Evolutionary conservation across 2,888 invertebrate genomes (phyloP).

Genomic region (Drosophila mettleri): DNA sequence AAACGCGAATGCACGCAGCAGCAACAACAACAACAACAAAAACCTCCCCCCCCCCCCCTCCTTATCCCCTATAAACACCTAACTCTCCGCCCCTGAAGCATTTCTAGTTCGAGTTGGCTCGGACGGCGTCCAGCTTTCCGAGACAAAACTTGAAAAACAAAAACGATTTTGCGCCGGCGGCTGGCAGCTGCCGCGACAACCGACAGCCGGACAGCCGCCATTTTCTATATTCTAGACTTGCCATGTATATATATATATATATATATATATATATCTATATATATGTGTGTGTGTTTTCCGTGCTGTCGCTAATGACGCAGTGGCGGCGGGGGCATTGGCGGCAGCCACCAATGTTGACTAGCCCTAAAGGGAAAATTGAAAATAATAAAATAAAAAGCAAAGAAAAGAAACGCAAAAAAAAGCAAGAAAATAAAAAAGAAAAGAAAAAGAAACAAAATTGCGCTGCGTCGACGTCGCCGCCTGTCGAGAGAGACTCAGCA

Average conservation of each 20-base stretch:
- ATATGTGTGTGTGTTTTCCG: slow-evolving; percentile 10
- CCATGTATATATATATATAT: background rate
- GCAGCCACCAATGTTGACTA: slow-evolving; percentile 65
- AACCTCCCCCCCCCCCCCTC: background rate
- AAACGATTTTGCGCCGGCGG: slow-evolving; percentile 70
- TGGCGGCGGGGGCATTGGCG: slow-evolving; percentile 7
- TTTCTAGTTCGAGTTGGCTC: background rate
- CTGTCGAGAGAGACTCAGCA: slow-evolving; percentile 39
- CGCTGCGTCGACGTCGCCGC: slow-evolving; percentile 44
- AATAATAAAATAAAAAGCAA: slow-evolving; percentile 39
- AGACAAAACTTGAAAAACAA: slow-evolving; percentile 65
- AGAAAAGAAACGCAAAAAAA: slow-evolving; percentile 2
- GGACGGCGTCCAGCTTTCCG: slow-evolving; percentile 14
- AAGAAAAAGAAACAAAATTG: slow-evolving; percentile 40
- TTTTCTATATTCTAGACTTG: background rate
- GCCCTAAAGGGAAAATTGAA: slow-evolving; percentile 69
- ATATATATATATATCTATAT: background rate
- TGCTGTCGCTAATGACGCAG: slow-evolving; percentile 68
- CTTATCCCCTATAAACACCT: background rate
- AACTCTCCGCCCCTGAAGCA: background rate
- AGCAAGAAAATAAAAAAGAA: background rate
- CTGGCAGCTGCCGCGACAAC: slow-evolving; percentile 47
- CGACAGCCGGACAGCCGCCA: slow-evolving; percentile 24
- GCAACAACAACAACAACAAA: too few relatives aligned
- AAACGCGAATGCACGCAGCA: background rate